Conservation (phyloP, 2,888 invertebrate species). For the Nomada ferruginata region DNA sequence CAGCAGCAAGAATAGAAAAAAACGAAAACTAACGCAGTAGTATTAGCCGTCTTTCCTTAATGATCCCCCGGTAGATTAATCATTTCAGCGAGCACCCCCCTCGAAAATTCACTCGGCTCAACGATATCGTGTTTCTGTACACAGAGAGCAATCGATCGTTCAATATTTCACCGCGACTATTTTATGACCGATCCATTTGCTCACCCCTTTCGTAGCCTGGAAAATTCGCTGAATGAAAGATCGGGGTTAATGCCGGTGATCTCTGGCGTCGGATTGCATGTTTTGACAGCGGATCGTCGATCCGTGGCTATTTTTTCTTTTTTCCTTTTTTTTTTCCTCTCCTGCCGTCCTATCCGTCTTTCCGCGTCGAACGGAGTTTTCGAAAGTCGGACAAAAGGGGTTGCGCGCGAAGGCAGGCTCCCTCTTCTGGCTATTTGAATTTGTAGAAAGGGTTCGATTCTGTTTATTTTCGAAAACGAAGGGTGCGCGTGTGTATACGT, state of each 20-base stretch:
- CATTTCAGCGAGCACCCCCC: constrained; percentile 5
- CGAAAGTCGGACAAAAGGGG: constrained; percentile 69
- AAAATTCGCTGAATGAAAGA: constrained; percentile 72
- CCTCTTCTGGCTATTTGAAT: constrained; percentile 77
- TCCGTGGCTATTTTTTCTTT: constrained; percentile 71
- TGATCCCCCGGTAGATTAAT: constrained; percentile 34
- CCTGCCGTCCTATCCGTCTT: neutral
- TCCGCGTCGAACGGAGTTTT: constrained; percentile 43
- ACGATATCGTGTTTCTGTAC: constrained; percentile 50
- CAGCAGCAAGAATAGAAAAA: neutral
- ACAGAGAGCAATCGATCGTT: constrained; percentile 50
- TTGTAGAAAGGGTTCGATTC: constrained; percentile 81
- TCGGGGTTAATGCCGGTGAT: constrained; percentile 58
- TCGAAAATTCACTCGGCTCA: constrained; percentile 8
- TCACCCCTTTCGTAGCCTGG: constrained; percentile 48
- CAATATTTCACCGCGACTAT: constrained; percentile 49
- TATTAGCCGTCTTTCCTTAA: neutral
- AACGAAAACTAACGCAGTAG: too few species aligned
- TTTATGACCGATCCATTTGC: constrained; percentile 51
- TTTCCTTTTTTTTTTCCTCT: neutral
- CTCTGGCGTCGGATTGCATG: constrained; percentile 80
- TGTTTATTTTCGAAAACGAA: constrained; percentile 79
- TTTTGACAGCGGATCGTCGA: constrained; percentile 83
- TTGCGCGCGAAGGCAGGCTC: constrained; percentile 49
- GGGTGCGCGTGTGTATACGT: constrained; percentile 24